Base-by-base conservation (phyloP, 1,140 invertebrate genomes). In the Pseudachorutes palmiensis region DNA sequence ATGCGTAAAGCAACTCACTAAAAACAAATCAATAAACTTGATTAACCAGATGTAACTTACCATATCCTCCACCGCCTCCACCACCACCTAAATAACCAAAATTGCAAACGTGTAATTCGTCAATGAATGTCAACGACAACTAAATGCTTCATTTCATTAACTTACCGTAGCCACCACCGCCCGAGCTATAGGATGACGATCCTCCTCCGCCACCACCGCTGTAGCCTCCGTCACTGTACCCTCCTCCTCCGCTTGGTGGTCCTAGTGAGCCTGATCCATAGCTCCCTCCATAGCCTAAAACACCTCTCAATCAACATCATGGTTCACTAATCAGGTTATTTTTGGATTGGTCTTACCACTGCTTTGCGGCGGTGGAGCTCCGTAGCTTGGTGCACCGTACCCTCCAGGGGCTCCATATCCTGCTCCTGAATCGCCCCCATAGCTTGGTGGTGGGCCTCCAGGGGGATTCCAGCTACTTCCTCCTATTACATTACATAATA, bases 161-260 rank as follows among this genome's bases (percentile, higher is more conserved):
- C n/a, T n/a, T n/a, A n/a, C n/a, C n/a, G n/a, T n/a, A n/a, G n/a
- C n/a, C n/a, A n/a, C n/a, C n/a, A n/a, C n/a, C n/a, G n/a, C n/a
- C n/a, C n/a, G n/a, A n/a, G n/a, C n/a, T n/a, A n/a, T n/a, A n/a
- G n/a, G n/a, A n/a, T n/a, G n/a, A n/a, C n/a, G n/a, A n/a, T n/a
- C n/a, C n/a, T n/a, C n/a, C n/a, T n/a, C n/a, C n/a, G n/a, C n/a
- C n/a, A n/a, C n/a, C n/a, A n/a, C n/a, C n/a, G n/a, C 72, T 71
- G 64, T 67, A 51, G 58, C 74, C 72, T 64, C 72, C 74, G 16
- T 72, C 74, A 36, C 67, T 64, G 59, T 60, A 57, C n/a, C n/a
- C n/a, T n/a, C n/a, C n/a, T n/a, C n/a, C n/a, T n/a, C n/a, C n/a
- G n/a, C n/a, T n/a, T n/a, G n/a, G n/a, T n/a, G n/a, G n/a, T n/a